Base-by-base conservation (phyloP, 1,140 invertebrate species). In the Lucilia cuprina region DNA sequence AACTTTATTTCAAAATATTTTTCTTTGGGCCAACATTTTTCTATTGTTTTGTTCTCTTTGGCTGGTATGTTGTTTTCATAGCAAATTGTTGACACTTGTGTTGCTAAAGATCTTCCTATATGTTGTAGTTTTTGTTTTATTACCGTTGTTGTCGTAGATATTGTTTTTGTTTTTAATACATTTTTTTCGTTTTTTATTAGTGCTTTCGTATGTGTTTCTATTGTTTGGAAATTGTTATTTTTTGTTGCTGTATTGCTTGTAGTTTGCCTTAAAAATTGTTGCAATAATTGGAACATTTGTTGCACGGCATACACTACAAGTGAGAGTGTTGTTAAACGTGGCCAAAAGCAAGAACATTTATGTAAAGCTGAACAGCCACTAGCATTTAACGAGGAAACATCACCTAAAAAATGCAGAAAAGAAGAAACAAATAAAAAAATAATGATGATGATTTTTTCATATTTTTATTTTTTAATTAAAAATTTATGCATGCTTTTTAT, bases 381-480 rank as follows among this genome's bases (percentile, higher is more conserved):
- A 80, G 84, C 80, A 84, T 84, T 84, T 65, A 84, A 49, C 65
- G 84, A 84, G 74, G 84, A 84, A 34, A 82, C 84, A 65, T 82
- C 84, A 82, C 84, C 84, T 84, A 74, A 30, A 84, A 82, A 21
- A 30, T n/a, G 3, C 9, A 30, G 2, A 47, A 60, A 65, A 65
- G 41, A 82, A 50, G 9, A 21, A 70, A 13, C 3, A 74, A 74
- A 25, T 41, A 77, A 77, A 70, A 70, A 70, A n/a, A n/a, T n/a
- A n/a, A n/a, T n/a, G n/a, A 70, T 60, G 4, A 70, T 25, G n/a
- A 21, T 17, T 21, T 70, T 70, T 70, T n/a, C 5, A 1, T 70
- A 25, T 70, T 70, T 14, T 60, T n/a, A 14, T 60, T 21, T 70
- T 70, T 70, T 70, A 70, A 70, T 70, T 70, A 70, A 70, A 70